A percentile compares a stretch with the other conserved stretches of the same genome.
Evolutionary conservation across 2,888 invertebrate species (phyloP).

Genomic region (Macaria liturata): DNA sequence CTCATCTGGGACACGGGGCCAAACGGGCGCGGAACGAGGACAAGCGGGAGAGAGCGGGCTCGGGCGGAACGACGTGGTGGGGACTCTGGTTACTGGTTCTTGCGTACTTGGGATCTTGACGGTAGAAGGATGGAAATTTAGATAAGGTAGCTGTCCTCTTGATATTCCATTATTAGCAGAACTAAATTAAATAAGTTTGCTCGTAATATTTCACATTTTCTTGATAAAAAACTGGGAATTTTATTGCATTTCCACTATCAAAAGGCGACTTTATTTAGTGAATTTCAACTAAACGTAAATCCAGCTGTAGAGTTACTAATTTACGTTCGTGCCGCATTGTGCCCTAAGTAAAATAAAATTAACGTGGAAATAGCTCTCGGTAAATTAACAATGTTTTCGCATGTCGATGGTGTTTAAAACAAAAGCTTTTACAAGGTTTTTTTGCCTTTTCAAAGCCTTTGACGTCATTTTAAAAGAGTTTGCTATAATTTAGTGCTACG

Average conservation of each 20-base stretch:
- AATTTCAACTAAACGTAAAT: too few species aligned
- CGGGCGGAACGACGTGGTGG: conserved; percentile 18
- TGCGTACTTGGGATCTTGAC: background rate
- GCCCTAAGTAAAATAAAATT: conserved; percentile 5
- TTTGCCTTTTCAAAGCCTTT: conserved; percentile 11
- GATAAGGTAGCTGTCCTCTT: background rate
- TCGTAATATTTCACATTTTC: too few species aligned
- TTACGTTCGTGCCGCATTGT: background rate
- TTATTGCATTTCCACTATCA: too few species aligned
- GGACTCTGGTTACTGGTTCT: conserved; percentile 17
- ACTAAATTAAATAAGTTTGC: too few species aligned
- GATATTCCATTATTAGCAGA: too few species aligned
- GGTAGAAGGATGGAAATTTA: background rate
- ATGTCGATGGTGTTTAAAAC: conserved; percentile 46
- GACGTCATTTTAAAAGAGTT: conserved; percentile 15
- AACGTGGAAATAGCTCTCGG: conserved; percentile 13
- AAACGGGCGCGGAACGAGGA: conserved; percentile 18
- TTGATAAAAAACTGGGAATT: too few species aligned
- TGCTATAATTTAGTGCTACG: conserved; percentile 7
- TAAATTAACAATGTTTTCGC: conserved; percentile 42
- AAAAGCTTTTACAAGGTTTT: conserved; percentile 37
- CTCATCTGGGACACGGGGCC: conserved; percentile 34
- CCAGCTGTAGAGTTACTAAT: too few species aligned
- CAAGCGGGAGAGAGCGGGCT: conserved; percentile 1
- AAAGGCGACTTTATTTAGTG: too few species aligned